These are phyloP conservation scores for Sphecodes monilicornis DNA, from an alignment of 2,888 invertebrate species.

Conservation along the genomic window DNA sequence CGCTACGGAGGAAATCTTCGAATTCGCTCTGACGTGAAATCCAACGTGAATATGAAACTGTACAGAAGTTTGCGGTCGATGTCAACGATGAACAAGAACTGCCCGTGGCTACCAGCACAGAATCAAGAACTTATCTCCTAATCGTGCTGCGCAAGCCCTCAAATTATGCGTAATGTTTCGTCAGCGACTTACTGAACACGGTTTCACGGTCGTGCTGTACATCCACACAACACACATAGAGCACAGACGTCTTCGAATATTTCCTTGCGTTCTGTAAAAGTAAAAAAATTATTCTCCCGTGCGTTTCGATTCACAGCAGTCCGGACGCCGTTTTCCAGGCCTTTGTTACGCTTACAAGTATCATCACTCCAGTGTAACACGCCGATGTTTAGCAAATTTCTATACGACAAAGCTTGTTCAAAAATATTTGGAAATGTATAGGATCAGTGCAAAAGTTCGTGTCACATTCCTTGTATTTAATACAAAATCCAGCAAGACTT, in stretches of 20 bases:
- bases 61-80: neutral
- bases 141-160: slow-evolving; percentile 43
- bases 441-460: neutral
- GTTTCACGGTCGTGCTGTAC: slow-evolving; percentile 36
- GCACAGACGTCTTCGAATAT: slow-evolving; percentile 38
- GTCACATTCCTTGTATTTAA: neutral
- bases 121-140: slow-evolving; percentile 33
- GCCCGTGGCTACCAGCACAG: slow-evolving; percentile 12
- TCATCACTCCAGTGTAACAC: neutral
- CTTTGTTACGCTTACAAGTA: neutral
- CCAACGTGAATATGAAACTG: neutral
- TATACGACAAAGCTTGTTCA: neutral
- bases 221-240: slow-evolving; percentile 43
- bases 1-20: too few relatives aligned
- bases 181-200: slow-evolving; percentile 49
- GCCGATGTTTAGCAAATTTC: neutral
- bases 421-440: neutral
- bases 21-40: too few relatives aligned
- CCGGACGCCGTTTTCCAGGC: neutral
- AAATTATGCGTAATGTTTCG: slow-evolving; percentile 38
- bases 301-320: slow-evolving; percentile 54
- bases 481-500: too few relatives aligned
- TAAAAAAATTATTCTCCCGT: slow-evolving; percentile 54
- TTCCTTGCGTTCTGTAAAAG: slow-evolving; percentile 55
- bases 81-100: slow-evolving; percentile 1